Evolutionary conservation across 35 echinoderm and acorn worm genomes (phyloP), one percentile per base, ranked within the genome.

Genomic region (Apostichopus parvimensis): DNA sequence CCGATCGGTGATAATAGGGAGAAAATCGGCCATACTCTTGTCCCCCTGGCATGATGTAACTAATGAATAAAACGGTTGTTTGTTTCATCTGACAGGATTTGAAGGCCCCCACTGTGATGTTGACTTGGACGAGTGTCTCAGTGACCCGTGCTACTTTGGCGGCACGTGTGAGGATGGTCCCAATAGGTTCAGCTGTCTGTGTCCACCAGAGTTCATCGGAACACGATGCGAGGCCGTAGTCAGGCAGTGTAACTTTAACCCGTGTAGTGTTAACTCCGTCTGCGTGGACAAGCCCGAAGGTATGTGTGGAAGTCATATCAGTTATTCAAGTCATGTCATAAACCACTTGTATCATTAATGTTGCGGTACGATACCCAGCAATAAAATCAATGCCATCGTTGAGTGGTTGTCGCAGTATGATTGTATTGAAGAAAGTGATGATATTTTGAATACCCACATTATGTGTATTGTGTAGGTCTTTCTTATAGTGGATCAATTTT

Each of bases 201-300:
- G 97, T 80, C 66, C 57, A 0, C 87, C 92, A 56, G 93, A 92
- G 11, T 99, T 99, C 78, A 83, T 99, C 9, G 97, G 97, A 62
- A 88, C 79, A 34, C 86, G 91, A 1, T 99, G 97, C 78, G 95
- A 99, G 92, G 97, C 97, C 70, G 88, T 99, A 13, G 70, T 99
- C 14, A 90, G 97, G 60, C 88, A 93, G 77, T 99, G 97, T 93
- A 95, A 95, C 78, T 99, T 96, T 68, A 99, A 99, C 77, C 97
- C 95, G 9, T 99, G 97, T 59, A 95, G 97, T 53, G 85, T 25
- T 9, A 88, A 99, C 72, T 94, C 97, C 53, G 97, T 99, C 0
- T 99, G 97, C 79, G 93, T 99, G 26, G 97, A 99, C 61, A 79
- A 91, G 12, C 97, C 97, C 8, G 92, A 92, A 93, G 97, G 97